A percentile compares a stretch with the other conserved stretches of the same genome.
These are phyloP conservation scores for Pissodes strobi DNA, from an alignment of 1,140 invertebrate genomes.

Conservation along the genomic window DNA sequence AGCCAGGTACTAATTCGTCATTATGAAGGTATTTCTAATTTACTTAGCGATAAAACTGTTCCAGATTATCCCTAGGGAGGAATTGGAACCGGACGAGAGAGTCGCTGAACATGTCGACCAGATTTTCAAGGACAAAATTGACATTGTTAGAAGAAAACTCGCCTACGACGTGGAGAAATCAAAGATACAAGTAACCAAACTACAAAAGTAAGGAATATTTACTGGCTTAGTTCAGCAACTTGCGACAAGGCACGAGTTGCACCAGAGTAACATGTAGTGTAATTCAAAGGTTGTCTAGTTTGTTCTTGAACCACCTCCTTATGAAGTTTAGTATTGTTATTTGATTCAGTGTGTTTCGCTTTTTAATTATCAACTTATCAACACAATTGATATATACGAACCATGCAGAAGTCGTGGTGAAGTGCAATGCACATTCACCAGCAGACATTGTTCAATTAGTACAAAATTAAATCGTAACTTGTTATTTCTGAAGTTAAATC, in stretches of 20 bases:
- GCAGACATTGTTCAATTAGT: too few species aligned
- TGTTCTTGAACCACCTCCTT: too few species aligned
- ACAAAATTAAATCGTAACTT: too few species aligned
- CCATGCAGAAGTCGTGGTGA: too few species aligned
- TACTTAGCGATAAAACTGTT: too few species aligned
- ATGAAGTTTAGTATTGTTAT: too few species aligned
- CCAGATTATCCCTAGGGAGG: constrained; percentile 59
- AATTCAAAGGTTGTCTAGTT: too few species aligned
- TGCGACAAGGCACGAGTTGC: too few species aligned
- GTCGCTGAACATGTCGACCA: constrained; percentile 66
- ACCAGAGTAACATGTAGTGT: too few species aligned
- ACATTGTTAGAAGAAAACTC: constrained; percentile 59
- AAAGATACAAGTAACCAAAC: constrained; percentile 69
- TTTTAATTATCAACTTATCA: background rate
- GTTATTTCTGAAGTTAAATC: too few species aligned
- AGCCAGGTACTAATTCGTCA: constrained; percentile 54
- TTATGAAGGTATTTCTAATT: background rate
- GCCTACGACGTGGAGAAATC: constrained; percentile 72
- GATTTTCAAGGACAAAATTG: constrained; percentile 63
- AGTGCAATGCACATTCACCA: too few species aligned
- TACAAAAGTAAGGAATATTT: constrained; percentile 60
- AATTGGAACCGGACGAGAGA: constrained; percentile 67
- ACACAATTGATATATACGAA: too few species aligned
- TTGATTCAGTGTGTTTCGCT: background rate
- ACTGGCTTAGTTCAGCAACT: background rate